Base-by-base conservation (phyloP, 37 sponge, comb jelly and placozoan genomes). In the Axinella damicornis region DNA sequence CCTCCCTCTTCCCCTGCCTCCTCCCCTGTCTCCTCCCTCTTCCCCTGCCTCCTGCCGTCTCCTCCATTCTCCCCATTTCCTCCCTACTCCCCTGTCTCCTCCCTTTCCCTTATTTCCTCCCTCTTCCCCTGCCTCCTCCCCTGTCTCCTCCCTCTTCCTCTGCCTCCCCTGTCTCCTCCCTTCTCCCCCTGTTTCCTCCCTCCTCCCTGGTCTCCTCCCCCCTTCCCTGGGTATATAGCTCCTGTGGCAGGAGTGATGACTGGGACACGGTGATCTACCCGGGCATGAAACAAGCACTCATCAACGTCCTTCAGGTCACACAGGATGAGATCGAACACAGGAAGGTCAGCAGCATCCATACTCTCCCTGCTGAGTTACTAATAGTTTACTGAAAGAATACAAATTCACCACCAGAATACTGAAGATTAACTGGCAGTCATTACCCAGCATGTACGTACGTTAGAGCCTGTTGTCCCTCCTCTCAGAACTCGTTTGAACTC, bases 221-320 rank as follows among this genome's bases (percentile, higher is more conserved):
- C 2, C 2, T 58, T 6, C n/a, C 57, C 57, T 34, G 24, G n/a
- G n/a, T n/a, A n/a, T n/a, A n/a, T n/a, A n/a, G n/a, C n/a, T 53
- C 60, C 18, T 72, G 55, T 24, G 87, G 94, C 32, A 53, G 85
- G 63, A 69, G 81, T 0, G 57, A 80, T 30, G 68, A 65, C 21
- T 97, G 98, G 98, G 75, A 81, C 17, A 33, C 25, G 1, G 71
- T 79, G 24, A 92, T 97, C 31, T 97, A 92, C 66, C 89, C 98
- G 14, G 98, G 94, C 12, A 97, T 97, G 98, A 95, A 80, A 63
- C 76, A 95, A 28, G 92, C 92, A 5, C 84, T 97, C 39, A 73
- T 86, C 13, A 41, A 80, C 33, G 93, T 88, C 17, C 83, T 97
- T 54, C 88, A 86, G 58, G 88, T 95, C 52, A 82, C 80, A 9